A percentile compares a stretch with the other conserved stretches of the same genome.
Conservation (phyloP, 2,113 vertebrate species). For the Uria lomvia region DNA sequence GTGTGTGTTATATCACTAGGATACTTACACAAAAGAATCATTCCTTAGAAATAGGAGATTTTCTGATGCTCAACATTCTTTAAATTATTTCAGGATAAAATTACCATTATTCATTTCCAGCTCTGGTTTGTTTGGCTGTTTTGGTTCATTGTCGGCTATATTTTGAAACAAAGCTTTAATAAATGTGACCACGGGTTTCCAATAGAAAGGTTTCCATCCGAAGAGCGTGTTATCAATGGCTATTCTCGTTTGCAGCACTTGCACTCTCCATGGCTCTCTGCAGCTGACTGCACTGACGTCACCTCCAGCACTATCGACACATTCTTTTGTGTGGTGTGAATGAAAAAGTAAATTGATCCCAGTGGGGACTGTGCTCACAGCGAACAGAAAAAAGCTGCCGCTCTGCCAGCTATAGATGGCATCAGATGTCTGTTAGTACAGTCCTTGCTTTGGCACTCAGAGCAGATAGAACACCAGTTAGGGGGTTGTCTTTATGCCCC, state of each 20-base stretch:
- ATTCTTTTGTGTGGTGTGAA: conserved; percentile 59
- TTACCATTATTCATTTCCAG: background rate
- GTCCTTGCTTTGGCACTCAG: background rate
- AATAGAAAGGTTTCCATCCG: background rate
- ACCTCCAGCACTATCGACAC: conserved; percentile 53
- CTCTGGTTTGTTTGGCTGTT: background rate
- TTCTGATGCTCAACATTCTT: background rate
- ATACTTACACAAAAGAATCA: background rate
- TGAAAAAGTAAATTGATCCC: conserved; percentile 70
- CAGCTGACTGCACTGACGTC: conserved; percentile 47
- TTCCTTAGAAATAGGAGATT: background rate
- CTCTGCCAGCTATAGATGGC: conserved; percentile 50
- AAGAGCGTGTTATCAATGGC: background rate
- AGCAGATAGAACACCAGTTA: background rate
- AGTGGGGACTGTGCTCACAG: conserved; percentile 30
- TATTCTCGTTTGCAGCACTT: background rate
- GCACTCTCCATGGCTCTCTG: conserved; percentile 22
- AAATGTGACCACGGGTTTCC: background rate
- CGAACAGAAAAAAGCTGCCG: background rate
- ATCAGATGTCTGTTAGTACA: conserved; percentile 10
- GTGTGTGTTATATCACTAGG: background rate
- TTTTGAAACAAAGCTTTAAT: background rate
- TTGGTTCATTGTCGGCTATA: background rate
- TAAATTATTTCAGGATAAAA: background rate
- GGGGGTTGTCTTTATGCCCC: background rate